phyloP scores from a whole-genome alignment of 2,888 invertebrate species.

The Caenorhabditis imperialis region DNA sequence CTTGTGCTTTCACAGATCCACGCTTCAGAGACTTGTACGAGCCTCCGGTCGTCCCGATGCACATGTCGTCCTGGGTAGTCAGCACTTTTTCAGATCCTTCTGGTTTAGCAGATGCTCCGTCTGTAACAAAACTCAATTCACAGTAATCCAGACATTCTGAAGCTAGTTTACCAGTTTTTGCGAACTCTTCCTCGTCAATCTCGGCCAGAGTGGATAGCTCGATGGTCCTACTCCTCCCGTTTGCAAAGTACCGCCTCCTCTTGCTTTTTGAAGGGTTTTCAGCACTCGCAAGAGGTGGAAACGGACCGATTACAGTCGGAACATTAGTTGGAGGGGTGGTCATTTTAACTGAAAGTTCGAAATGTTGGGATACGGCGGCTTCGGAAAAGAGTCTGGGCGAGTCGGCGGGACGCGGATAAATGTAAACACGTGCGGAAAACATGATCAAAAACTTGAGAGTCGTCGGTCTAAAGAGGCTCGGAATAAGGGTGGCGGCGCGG shows the following conservation, averaged over 20 bases:
- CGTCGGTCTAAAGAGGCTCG: conserved; percentile 29
- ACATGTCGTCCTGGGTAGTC: conserved; percentile 53
- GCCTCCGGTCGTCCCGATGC: conserved; percentile 47
- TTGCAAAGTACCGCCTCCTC: conserved; percentile 47
- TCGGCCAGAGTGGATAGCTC: conserved; percentile 53
- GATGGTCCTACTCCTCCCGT: conserved; percentile 53
- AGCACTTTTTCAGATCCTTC: conserved; percentile 25
- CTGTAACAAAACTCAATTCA: conserved; percentile 5
- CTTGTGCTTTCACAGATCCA: conserved; percentile 50
- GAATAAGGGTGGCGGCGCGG: conserved; percentile 17
- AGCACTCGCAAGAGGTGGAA: too few species aligned
- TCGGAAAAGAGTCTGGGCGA: conserved; percentile 3
- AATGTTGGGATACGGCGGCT: conserved; percentile 13
- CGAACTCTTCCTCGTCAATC: conserved; percentile 53
- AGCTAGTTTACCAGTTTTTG: conserved; percentile 29
- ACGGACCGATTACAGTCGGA: background rate
- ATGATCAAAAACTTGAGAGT: conserved; percentile 52
- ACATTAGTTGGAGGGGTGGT: conserved; percentile 6
- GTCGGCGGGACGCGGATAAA: conserved; percentile 34
- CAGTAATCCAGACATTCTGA: background rate
- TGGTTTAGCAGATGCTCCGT: conserved; percentile 35
- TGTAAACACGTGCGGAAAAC: conserved; percentile 51
- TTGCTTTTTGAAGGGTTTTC: conserved; percentile 42
- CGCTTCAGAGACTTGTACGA: conserved; percentile 46
- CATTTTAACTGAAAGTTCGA: too few species aligned